Conservation (phyloP, 2,888 invertebrate genomes). For the Endotricha flammealis region DNA sequence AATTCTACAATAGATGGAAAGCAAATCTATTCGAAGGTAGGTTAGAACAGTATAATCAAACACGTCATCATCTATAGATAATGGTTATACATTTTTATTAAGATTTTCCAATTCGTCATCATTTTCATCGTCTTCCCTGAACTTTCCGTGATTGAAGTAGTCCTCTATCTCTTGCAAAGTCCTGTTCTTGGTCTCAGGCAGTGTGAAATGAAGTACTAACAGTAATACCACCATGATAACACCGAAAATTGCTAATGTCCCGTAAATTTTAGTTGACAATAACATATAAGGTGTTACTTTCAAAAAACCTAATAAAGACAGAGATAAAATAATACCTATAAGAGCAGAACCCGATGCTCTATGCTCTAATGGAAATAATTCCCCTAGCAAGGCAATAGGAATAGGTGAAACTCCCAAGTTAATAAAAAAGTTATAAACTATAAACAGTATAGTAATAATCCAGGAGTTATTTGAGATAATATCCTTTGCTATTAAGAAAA, state of each 20-base stretch:
- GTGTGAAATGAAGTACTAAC: not conserved
- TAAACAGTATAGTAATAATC: not conserved
- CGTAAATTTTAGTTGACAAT: slow-evolving; percentile 27
- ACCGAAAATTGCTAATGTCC: slow-evolving; percentile 33
- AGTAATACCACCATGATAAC: slow-evolving; percentile 16
- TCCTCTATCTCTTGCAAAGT: not conserved
- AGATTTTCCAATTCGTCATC: no score
- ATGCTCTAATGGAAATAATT: slow-evolving; percentile 34
- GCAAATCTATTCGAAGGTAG: no score
- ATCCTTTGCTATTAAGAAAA: not conserved
- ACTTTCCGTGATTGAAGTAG: not conserved
- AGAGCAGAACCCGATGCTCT: slow-evolving; percentile 25
- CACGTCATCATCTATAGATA: no score
- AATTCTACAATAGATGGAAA: no score
- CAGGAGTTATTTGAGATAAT: not conserved
- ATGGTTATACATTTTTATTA: no score
- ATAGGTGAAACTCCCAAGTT: slow-evolving; percentile 33
- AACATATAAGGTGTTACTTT: slow-evolving; percentile 26
- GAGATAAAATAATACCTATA: slow-evolving; percentile 23
- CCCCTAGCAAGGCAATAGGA: slow-evolving; percentile 30
- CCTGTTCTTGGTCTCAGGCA: slow-evolving; percentile 3
- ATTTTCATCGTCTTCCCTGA: no score
- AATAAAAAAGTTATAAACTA: not conserved
- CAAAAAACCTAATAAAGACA: slow-evolving; percentile 18
- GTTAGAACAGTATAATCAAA: no score